Evolutionary conservation across 2,113 vertebrate genomes (phyloP), one percentile per base, ranked within the genome.

Genomic region (Vulpes lagopus): DNA sequence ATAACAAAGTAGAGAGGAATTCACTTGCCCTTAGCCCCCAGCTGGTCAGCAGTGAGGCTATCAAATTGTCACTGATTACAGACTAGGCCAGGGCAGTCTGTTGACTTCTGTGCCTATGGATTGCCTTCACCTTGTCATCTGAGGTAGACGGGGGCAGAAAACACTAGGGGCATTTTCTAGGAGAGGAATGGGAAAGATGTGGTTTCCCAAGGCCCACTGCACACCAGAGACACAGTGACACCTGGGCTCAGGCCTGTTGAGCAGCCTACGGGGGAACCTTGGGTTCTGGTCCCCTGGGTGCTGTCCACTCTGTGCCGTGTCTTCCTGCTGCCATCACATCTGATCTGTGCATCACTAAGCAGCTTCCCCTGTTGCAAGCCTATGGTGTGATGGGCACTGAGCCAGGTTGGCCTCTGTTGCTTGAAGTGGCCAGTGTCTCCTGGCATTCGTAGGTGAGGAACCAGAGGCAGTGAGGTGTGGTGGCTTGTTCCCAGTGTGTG

Each of bases 221-320:
- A 0, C 16, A 64, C 43, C 11, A 6, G 17, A 1, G 53, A 55
- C 83, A 38, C 88, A 38, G 53, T 25, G n/a, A 6, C 0, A 1
- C 2, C 55, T 12, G 25, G 38, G 25, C 19, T 32, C 22, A 4
- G 67, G 15, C 2, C 20, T 20, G n/a, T 23, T 55, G 35, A 2
- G 35, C 49, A 6, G 64, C 51, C 32, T 57, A 2, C 11, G 9
- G 43, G 60, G 5, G 51, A 2, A 8, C 3, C 71, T 12, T 0
- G 32, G 55, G 35, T 4, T 49, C 0, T 3, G 65, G 83, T 16
- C 3, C 17, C 1, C 1, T 8, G 8, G 12, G 14, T 32, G n/a
- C 10, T 2, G 59, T 30, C 32, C 11, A 0, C 16, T 11, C 71
- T 1, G 11, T 8, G 3, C 19, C 0, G 17, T 0, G 0, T 17